Base-by-base conservation (phyloP, 2,797 vertebrate species). In the Karalla daura region DNA sequence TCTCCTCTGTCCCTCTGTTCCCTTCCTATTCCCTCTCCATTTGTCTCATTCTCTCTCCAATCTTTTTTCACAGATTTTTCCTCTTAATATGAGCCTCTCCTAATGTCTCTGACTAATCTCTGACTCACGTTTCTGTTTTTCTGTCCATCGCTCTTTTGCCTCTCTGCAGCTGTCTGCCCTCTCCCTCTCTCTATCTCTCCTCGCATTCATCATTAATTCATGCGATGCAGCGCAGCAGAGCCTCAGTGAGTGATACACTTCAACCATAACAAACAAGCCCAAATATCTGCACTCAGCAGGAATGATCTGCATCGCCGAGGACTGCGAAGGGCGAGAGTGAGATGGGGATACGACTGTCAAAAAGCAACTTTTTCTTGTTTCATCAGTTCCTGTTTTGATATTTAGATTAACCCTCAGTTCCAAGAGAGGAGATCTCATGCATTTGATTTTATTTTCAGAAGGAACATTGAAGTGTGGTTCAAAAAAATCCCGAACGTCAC, bases 211-310 rank as follows among this genome's bases (percentile, higher is more conserved):
- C 72, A 87, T 90, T 90, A 84, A 89, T 90, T 90, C 87, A 92
- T 90, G 79, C 4, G 25, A 85, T 87, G 86, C 87, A 81, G 87
- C 61, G 39, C 63, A 41, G 89, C 78, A 70, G 60, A 82, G 83
- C 71, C 63, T 85, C 75, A 53, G 74, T 85, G 86, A 90, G 76
- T 84, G 87, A 90, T 89, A 85, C 81, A 91, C 84, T 90, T 91
- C 87, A 91, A 85, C 85, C 87, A 88, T 88, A 89, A 90, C 83
- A 91, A 91, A 91, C 84, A 88, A 84, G 83, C 68, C 63, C 78
- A 90, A 84, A 88, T 85, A 83, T 89, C 84, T 78, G 80, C 64
- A 67, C 88, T 91, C 87, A 81, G 86, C 76, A 75, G 80, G 83
- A 85, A 86, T 81, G 60, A 86, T 84, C 73, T 76, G 63, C 53